Base-by-base conservation (phyloP, 2,113 vertebrate genomes). In the Planiliza haematocheilus region DNA sequence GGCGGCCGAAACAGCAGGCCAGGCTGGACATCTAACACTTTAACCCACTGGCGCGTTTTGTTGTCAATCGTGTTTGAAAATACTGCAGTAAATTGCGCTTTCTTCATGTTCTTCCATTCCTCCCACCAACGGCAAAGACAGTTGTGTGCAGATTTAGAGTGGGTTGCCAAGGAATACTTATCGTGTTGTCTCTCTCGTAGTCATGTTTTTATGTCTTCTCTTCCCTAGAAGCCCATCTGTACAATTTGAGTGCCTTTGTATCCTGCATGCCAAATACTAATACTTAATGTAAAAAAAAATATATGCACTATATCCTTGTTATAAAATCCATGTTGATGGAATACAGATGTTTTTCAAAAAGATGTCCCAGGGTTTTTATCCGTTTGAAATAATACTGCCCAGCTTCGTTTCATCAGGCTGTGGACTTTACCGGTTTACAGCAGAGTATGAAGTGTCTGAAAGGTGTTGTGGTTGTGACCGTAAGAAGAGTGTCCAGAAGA, bases 181-280 rank as follows among this genome's bases (percentile, higher is more conserved):
- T 61, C 34, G 69, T 82, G 72, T 75, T 20, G 58, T 86, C 76
- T 70, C 46, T 83, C 38, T 56, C 52, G 59, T 81, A 66, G 21
- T 56, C 18, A 24, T 76, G 51, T 68, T 83, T 76, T 68, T 65
- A 57, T 68, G 70, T 68, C 83, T 42, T 24, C 69, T 70, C 63
- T 56, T 57, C 64, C 56, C 34, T 50, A 41, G 73, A 86, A 79
- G 77, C 80, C 70, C 71, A 74, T 80, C 48, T 88, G 82, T 88
- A 56, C 72, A 71, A 84, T 85, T 79, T 78, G 56, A 88, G 84
- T 91, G 87, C 87, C 87, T 91, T 91, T 88, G 80, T 91, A 88
- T 85, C 70, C 68, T 91, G 86, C 89, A 91, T 85, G 87, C 84
- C 87, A 91, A 89, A 91, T 83, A 76, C 30, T 58, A 64, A 67